phyloP scores from a whole-genome alignment of 2,797 vertebrate species.

The Luscinia luscinia region DNA sequence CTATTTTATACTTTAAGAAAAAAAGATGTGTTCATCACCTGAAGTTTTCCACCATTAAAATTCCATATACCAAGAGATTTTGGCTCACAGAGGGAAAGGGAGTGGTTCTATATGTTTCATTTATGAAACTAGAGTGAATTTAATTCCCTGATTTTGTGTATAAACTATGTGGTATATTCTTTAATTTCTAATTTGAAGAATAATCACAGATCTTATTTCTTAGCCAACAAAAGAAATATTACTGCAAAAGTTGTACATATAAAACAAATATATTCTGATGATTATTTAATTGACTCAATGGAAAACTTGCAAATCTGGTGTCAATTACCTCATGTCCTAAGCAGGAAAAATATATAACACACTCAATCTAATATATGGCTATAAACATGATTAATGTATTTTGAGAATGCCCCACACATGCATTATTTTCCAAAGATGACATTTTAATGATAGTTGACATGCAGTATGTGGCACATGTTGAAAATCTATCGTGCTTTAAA shows the following conservation, averaged over 20 bases:
- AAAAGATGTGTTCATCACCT: not conserved
- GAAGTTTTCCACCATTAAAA: not conserved
- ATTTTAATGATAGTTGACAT: not conserved
- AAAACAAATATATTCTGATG: not conserved
- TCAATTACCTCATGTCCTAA: conserved; percentile 15
- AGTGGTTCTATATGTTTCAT: not conserved
- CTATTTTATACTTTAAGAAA: not conserved
- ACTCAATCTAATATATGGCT: conserved; percentile 11
- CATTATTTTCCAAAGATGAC: conserved; percentile 6
- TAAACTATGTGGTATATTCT: not conserved
- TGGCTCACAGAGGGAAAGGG: not conserved
- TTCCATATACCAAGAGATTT: not conserved
- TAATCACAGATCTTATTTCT: not conserved
- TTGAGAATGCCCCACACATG: conserved; percentile 5
- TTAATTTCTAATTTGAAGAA: not conserved
- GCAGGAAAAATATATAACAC: conserved; percentile 25
- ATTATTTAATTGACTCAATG: conserved; percentile 13
- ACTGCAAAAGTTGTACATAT: not conserved
- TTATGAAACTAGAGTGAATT: not conserved
- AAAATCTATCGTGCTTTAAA: conserved; percentile 17
- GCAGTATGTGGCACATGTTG: not conserved
- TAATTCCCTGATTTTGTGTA: not conserved
- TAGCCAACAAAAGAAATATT: not conserved
- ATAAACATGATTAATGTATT: conserved; percentile 32
- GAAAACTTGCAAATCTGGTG: conserved; percentile 26